phyloP scores from a whole-genome alignment of 2,797 vertebrate genomes.

The Hypotaenidia okinawae region DNA sequence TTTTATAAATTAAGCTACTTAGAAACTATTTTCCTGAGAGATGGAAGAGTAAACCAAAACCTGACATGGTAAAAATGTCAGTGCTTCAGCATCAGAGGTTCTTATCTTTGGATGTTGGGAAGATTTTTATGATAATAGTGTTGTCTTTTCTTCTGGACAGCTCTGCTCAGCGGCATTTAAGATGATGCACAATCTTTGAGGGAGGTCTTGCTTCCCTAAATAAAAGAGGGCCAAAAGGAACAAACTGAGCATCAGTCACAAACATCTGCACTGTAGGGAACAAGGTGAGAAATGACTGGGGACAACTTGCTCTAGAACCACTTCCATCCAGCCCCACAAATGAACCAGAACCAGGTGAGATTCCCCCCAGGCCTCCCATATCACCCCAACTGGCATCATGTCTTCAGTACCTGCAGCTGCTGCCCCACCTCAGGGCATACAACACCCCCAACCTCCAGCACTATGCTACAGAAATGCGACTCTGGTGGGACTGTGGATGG shows the following conservation, averaged over 20 bases:
- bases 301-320: neutral
- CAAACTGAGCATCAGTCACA: neutral
- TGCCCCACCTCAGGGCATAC: neutral
- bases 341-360: neutral
- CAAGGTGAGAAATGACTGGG: neutral
- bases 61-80: neutral
- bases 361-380: neutral
- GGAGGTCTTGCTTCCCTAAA: neutral
- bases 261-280: neutral
- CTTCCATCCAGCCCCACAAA: neutral
- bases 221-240: neutral
- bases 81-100: neutral
- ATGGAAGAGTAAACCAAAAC: neutral
- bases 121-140: neutral
- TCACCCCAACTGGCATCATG: neutral
- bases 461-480: neutral
- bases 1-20: neutral
- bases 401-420: neutral
- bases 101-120: neutral
- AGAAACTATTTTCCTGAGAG: neutral
- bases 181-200: neutral
- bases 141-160: neutral
- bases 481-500: neutral
- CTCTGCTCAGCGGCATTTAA: neutral
- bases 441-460: neutral